Conservation (phyloP, 2,113 vertebrate species). For the Tursiops truncatus region DNA sequence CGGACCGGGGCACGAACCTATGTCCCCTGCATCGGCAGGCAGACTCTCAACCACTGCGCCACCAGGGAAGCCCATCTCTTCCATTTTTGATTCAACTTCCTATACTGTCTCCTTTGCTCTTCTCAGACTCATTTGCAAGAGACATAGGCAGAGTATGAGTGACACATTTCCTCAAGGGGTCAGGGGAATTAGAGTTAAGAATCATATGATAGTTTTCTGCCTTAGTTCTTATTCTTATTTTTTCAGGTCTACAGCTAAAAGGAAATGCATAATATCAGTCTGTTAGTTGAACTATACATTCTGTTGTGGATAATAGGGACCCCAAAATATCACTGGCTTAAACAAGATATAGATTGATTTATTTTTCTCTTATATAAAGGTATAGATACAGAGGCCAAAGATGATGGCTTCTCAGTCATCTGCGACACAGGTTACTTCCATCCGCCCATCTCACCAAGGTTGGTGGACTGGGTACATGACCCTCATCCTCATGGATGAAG, state of each 20-base stretch:
- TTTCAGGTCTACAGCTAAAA: not conserved
- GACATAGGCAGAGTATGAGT: not conserved
- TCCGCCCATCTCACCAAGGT: not conserved
- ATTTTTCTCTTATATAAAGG: conserved; percentile 25
- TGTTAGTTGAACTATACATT: not conserved
- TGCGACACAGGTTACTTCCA: not conserved
- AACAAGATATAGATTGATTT: not conserved
- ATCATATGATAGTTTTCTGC: not conserved
- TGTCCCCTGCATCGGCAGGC: too few relatives aligned
- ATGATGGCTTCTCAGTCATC: not conserved
- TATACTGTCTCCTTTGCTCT: not conserved
- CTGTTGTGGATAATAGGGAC: not conserved
- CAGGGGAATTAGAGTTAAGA: not conserved
- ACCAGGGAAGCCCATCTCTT: not conserved
- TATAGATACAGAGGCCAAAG: not conserved
- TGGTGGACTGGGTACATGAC: not conserved
- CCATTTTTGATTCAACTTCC: conserved; percentile 10
- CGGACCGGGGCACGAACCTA: too few relatives aligned
- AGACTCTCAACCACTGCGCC: too few relatives aligned
- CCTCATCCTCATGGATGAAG: not conserved
- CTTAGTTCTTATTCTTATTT: not conserved
- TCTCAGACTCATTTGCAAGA: not conserved
- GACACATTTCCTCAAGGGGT: not conserved
- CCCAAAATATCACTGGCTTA: not conserved
- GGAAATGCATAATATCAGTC: not conserved